Base-by-base conservation (phyloP, 2,888 invertebrate species). In the Epinotia bilunana region DNA sequence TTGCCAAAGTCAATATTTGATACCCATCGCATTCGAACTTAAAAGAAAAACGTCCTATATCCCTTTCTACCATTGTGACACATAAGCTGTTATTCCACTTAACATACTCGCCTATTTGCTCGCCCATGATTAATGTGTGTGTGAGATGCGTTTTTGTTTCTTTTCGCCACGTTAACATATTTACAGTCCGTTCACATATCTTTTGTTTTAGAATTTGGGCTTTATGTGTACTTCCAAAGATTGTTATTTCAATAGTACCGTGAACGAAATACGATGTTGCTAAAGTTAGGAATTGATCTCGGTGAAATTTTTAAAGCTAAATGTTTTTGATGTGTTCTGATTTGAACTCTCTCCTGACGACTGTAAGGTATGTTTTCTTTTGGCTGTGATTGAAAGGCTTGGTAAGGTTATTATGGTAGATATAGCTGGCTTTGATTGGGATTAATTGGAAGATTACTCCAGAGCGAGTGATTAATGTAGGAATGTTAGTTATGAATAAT, bases 391-490 rank as follows among this genome's bases (percentile, higher is more conserved):
- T n/a, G n/a, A 16, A 16, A 9, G 9, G 49, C 58, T 43, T 23
- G 23, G 13, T 3, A 46, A 39, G 39, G 69, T 60, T 58, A 43
- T 69, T 65, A 61, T 61, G 20, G 20, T 16, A 43, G 57, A 43
- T 68, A 67, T 57, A 46, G 46, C 16, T n/a, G 13, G 46, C 4
- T 46, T 60, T 71, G 74, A 74, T 74, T 65, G 39, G 74, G 64
- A 74, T 74, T 71, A 74, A 74, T 74, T 74, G 74, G 64, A 13
- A 63, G 73, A 73, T 71, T 64, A 60, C 43, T 63, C 58, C 18
- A 28, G 39, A 7, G 43, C 18, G 23, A n/a, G 16, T 71, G 74
- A 74, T 74, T 65, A 71, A 71, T 74, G 70, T 60, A 13, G 20
- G n/a, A 13, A 39, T 23, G 57, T 68, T 58, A 28, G 63, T 74